These are phyloP conservation scores for Zophobas morio DNA, from an alignment of 1,140 invertebrate species.

Conservation along the genomic window DNA sequence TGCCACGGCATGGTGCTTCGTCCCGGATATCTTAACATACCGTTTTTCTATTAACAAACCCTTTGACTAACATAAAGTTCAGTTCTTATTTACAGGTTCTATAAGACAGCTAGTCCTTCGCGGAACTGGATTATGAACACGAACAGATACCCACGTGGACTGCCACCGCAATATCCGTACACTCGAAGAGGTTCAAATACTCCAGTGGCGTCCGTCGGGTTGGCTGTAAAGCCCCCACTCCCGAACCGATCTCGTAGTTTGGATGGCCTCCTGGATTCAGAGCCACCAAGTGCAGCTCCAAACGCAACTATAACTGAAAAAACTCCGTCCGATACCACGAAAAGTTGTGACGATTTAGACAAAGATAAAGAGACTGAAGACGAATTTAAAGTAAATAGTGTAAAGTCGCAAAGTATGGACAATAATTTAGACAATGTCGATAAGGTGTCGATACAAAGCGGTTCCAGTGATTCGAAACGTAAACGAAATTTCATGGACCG, in stretches of 20 bases:
- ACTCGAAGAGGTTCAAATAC: slow-evolving; percentile 63
- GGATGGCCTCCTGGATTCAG: slow-evolving; percentile 73
- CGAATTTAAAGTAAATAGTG: slow-evolving; percentile 47
- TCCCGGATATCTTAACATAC: slow-evolving; percentile 6
- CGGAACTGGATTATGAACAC: slow-evolving; percentile 70
- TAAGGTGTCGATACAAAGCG: slow-evolving; percentile 66
- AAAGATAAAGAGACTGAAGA: slow-evolving; percentile 55
- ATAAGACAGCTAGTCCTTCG: slow-evolving; percentile 77
- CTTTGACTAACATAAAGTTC: slow-evolving; percentile 55
- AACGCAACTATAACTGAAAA: slow-evolving; percentile 54
- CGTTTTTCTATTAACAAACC: slow-evolving; percentile 54
- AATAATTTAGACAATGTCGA: slow-evolving; percentile 62
- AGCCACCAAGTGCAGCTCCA: slow-evolving; percentile 52
- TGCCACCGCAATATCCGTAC: slow-evolving; percentile 63
- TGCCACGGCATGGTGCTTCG: slow-evolving; percentile 2
- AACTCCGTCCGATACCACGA: slow-evolving; percentile 64
- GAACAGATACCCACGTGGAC: slow-evolving; percentile 63
- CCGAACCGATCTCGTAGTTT: slow-evolving; percentile 77
- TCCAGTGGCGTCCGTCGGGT: slow-evolving; percentile 58
- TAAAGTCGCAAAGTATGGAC: slow-evolving; percentile 67
- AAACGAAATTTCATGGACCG: slow-evolving; percentile 84
- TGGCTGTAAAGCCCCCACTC: slow-evolving; percentile 60
- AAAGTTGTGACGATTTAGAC: slow-evolving; percentile 61
- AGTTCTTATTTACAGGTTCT: slow-evolving; percentile 70
- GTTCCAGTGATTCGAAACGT: slow-evolving; percentile 69